Conservation (phyloP, 2,113 vertebrate species). For the Neolamprologus longior region DNA sequence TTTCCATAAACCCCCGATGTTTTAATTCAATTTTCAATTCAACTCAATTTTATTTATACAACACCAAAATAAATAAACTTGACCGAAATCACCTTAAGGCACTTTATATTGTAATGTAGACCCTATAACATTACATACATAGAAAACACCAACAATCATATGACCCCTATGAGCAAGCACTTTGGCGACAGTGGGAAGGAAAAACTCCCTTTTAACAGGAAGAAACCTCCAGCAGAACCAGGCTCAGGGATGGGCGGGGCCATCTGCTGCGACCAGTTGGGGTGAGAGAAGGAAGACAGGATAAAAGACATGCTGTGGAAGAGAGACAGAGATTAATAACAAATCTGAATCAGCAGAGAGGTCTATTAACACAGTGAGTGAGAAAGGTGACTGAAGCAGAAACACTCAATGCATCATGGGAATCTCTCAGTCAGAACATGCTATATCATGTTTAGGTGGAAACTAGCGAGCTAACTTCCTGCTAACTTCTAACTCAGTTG, state of each 20-base stretch:
- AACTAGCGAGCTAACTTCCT: neutral
- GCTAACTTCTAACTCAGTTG: accelerated
- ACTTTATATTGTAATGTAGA: neutral
- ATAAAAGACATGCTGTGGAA: too few relatives aligned
- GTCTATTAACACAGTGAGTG: neutral
- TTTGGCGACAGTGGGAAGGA: neutral
- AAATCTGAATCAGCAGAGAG: accelerated
- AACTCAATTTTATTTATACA: neutral
- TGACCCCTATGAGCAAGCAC: neutral
- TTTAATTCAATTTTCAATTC: neutral
- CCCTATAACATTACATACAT: neutral
- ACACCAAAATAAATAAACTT: neutral
- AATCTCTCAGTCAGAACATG: neutral
- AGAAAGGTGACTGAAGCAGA: neutral
- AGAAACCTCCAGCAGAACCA: accelerated
- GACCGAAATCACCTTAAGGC: neutral
- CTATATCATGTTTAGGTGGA: neutral
- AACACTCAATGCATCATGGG: neutral
- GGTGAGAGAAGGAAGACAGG: too few relatives aligned
- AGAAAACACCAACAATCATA: neutral
- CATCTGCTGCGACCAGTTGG: accelerated
- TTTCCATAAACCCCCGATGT: neutral
- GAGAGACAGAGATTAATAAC: accelerated
- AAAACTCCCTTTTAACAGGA: neutral
- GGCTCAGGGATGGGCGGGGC: neutral